Evolutionary conservation across 1,140 invertebrate species (phyloP).

Genomic region (Caenorhabditis remanei): DNA sequence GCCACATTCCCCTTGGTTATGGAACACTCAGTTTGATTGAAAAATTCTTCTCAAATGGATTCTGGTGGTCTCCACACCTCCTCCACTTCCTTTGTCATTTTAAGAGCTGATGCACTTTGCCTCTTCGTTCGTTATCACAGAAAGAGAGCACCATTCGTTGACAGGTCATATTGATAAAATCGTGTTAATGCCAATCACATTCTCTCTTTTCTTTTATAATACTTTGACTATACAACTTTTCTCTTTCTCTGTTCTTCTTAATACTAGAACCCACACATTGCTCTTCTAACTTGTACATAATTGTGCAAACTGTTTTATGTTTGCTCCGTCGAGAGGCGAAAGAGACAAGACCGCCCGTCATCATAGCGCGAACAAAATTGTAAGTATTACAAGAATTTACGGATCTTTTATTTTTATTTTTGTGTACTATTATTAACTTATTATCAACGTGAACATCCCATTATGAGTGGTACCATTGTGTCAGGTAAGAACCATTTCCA

Average conservation of each 20-base stretch:
- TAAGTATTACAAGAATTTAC: conserved; percentile 11
- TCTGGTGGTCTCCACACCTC: not conserved
- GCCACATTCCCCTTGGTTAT: too few relatives aligned
- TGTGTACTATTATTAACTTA: not conserved
- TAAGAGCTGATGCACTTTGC: not conserved
- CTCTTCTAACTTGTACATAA: conserved; percentile 30
- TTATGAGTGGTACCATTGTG: not conserved
- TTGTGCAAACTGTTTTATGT: conserved; percentile 42
- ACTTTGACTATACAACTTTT: conserved; percentile 23
- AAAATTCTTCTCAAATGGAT: conserved; percentile 15
- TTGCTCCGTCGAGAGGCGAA: conserved; percentile 22
- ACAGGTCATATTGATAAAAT: conserved; percentile 42
- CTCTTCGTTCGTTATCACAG: not conserved
- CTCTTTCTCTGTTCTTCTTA: not conserved
- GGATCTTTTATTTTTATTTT: not conserved
- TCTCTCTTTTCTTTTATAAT: not conserved
- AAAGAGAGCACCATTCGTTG: conserved; percentile 31
- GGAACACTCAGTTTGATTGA: conserved; percentile 1
- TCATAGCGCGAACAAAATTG: conserved; percentile 34
- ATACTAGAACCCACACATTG: conserved; percentile 18
- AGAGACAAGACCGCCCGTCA: conserved; percentile 38
- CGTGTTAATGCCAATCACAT: not conserved
- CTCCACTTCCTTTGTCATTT: not conserved
- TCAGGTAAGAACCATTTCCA: not conserved
- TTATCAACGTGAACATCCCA: not conserved